Percentiles rank a stretch among this genome's conserved stretches.
These are phyloP conservation scores for Fragum fragum DNA, from an alignment of 2,888 invertebrate species.

Conservation along the genomic window DNA sequence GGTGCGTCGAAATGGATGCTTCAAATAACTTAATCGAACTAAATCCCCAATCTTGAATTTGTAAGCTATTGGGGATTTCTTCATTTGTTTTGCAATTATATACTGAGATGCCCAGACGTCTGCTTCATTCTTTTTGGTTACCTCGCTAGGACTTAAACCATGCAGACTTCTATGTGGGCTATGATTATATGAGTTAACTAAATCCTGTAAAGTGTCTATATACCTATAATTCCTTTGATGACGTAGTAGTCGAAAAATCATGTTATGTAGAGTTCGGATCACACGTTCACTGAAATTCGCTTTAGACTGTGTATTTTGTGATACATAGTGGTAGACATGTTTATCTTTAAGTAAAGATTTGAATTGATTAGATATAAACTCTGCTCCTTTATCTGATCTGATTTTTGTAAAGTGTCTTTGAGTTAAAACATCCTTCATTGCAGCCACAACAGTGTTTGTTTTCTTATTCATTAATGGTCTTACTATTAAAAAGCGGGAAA, in stretches of 20 bases:
- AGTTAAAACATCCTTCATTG: slow-evolving; percentile 42
- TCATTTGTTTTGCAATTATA: slow-evolving; percentile 30
- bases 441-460: slow-evolving; percentile 37
- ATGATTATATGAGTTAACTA: slow-evolving; percentile 40
- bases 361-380: slow-evolving; percentile 41
- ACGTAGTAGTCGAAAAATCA: slow-evolving; percentile 48
- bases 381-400: slow-evolving; percentile 44
- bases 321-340: slow-evolving; percentile 39
- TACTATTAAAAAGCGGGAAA: slow-evolving; percentile 46
- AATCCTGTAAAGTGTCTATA: slow-evolving; percentile 43
- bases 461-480: slow-evolving; percentile 47
- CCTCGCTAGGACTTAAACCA: slow-evolving; percentile 36
- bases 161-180: slow-evolving; percentile 46
- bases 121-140: slow-evolving; percentile 41
- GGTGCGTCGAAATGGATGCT: slow-evolving; percentile 47
- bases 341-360: slow-evolving; percentile 42
- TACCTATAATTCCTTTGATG: slow-evolving; percentile 51
- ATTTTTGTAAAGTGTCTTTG: no score
- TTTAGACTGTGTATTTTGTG: slow-evolving; percentile 41
- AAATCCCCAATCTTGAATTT: slow-evolving; percentile 40
- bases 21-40: slow-evolving; percentile 45
- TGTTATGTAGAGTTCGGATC: slow-evolving; percentile 37
- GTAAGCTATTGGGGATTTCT: slow-evolving; percentile 10
- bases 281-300: slow-evolving; percentile 51
- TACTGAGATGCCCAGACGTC: slow-evolving; percentile 41